phyloP scores from a whole-genome alignment of 2,888 invertebrate genomes.

The Galerucella pusilla region DNA sequence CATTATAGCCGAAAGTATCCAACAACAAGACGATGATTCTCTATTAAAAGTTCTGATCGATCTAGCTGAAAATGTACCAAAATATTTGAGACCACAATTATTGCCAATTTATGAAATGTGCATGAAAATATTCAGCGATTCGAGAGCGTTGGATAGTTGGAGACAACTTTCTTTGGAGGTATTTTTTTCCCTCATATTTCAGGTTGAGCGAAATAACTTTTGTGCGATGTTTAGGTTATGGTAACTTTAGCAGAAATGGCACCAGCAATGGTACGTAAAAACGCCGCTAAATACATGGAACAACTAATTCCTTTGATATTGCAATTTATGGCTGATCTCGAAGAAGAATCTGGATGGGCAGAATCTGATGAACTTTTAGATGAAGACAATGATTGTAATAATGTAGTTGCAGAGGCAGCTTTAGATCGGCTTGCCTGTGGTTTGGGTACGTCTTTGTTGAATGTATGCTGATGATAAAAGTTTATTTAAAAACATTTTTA shows the following conservation, averaged over 20 bases:
- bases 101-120: conserved; percentile 88
- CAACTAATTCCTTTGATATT: conserved; percentile 86
- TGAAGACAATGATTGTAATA: conserved; percentile 95
- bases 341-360: conserved; percentile 92
- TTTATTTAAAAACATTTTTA: neutral
- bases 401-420: conserved; percentile 95
- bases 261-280: conserved; percentile 95
- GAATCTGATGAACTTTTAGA: conserved; percentile 87
- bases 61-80: conserved; percentile 92
- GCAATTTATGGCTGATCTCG: conserved; percentile 94
- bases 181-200: conserved; percentile 27
- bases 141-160: conserved; percentile 83
- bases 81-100: conserved; percentile 89
- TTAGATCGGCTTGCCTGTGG: conserved; percentile 98
- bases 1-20: conserved; percentile 83
- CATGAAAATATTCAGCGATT: conserved; percentile 82
- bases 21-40: conserved; percentile 88
- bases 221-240: conserved; percentile 70
- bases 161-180: conserved; percentile 92
- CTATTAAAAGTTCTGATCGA: conserved; percentile 94
- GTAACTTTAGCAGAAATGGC: conserved; percentile 91
- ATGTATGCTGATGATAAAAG: too few species aligned
- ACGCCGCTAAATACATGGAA: conserved; percentile 85
- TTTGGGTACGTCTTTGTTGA: conserved; percentile 73
- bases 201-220: neutral